phyloP scores from a whole-genome alignment of 2,888 invertebrate species.

The Trissonchulus latispiculum region DNA sequence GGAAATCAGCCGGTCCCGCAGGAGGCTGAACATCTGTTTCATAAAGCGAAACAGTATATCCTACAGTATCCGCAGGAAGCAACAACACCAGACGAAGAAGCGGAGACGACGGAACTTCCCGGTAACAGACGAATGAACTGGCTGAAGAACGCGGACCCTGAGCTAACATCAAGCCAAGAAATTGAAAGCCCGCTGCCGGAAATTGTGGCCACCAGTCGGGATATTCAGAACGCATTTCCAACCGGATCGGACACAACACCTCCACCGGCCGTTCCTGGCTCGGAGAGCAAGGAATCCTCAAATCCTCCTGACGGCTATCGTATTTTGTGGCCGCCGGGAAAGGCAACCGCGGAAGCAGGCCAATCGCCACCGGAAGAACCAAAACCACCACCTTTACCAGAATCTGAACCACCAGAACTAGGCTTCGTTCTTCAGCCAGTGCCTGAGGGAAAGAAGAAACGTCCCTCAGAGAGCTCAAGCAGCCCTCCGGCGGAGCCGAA shows the following conservation, averaged over 20 bases:
- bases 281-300: background rate
- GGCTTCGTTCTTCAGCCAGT: background rate
- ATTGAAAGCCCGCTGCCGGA: conserved; percentile 20
- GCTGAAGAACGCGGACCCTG: conserved; percentile 30
- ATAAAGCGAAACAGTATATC: conserved; percentile 24
- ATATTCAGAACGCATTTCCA: conserved; percentile 27
- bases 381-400: background rate
- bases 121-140: conserved; percentile 18
- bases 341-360: background rate
- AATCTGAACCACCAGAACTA: background rate
- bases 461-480: background rate
- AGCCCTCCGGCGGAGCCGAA: no score
- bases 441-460: background rate
- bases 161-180: conserved; percentile 24
- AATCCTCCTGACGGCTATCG: background rate
- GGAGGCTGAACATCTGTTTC: conserved; percentile 21
- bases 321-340: background rate
- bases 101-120: background rate
- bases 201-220: background rate
- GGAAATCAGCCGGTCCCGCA: conserved; percentile 21
- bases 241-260: conserved; percentile 31
- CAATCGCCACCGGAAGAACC: background rate
- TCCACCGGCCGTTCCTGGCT: background rate
- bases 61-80: conserved; percentile 11
- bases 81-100: background rate